Evolutionary conservation across 2,113 vertebrate genomes (phyloP), one percentile per base, ranked within the genome.

Genomic region (Podarcis raffonei): DNA sequence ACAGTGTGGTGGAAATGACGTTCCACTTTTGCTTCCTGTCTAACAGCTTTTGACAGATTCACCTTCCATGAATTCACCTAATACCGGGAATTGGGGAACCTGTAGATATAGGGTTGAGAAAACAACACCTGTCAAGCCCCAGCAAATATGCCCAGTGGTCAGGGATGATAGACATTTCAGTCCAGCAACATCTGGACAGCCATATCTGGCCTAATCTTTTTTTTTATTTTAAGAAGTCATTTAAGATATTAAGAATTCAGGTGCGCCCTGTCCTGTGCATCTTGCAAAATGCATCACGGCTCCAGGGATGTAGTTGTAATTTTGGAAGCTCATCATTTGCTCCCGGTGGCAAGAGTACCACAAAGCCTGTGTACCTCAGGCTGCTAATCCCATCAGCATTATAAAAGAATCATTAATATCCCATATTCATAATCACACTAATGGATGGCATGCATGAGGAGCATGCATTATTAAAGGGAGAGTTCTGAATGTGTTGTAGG

Each of bases 401-500:
- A 0, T 79, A 92, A 92, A 86, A 30, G 78, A 92, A 59, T 92
- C 89, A 92, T 84, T 89, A 81, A 90, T 94, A 94, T 90, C 81
- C 86, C 90, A 87, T 75, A 68, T 92, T 27, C 35, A 23, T 92
- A 90, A 90, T 91, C 84, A 82, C 74, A 30, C 62, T 89, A 84
- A 94, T 86, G 68, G 85, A 84, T 82, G 83, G 90, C 79, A 89
- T 82, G 87, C 59, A 68, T 23, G 81, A 90, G 87, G 89, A 94
- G 87, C 86, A 92, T 80, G 90, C 90, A 95, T 94, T 93, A 62
- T 87, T 94, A 84, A 84, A 88, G 42, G 84, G 92, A 83, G 89
- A 90, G 57, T 92, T 75, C 22, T 7, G 27, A 83, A 66, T 66
- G 82, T 88, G 82, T 93, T 84, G 88, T 94, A 84, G 62, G 78